Evolutionary conservation across 1,140 invertebrate genomes (phyloP), one percentile per base, ranked within the genome.

Genomic region (Notospermus geniculatus): DNA sequence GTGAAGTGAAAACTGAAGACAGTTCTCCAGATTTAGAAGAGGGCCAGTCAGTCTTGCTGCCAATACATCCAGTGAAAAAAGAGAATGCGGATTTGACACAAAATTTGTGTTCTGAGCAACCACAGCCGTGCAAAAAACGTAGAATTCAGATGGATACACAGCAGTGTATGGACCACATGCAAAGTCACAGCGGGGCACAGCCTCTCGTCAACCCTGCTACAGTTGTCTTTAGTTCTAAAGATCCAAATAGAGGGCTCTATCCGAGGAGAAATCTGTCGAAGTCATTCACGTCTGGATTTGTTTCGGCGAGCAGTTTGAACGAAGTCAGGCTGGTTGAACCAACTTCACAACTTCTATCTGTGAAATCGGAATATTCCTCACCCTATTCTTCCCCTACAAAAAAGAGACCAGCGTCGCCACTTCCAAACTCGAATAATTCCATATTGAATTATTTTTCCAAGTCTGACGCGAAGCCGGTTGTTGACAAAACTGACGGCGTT

Each of bases 201-300:
- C 43, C 63, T 9, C 43, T 65, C 9, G 45, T 57, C 15, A 30
- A 36, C 30, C 65, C 65, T 17, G 46, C 50, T 22, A 17, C 29
- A 43, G 27, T 54, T 7, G 28, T 25, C 1, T 46, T 43, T 15
- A 39, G 23, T 2, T 66, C 56, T 32, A 68, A 54, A 54, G 63
- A 68, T 59, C 57, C 57, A 25, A 68, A 64, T 36, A 58, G 66
- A 29, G 63, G 66, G 13, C 57, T 70, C 4, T 59, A 70, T 43
- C 69, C 69, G 19, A 46, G 59, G 43, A 52, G 17, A 30, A 29
- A 60, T n/a, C 32, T 4, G 43, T 23, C 5, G 27, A 7, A 25
- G 28, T 27, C 2, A 17, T 52, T 28, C 25, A n/a, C 13, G 2
- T 23, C n/a, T 30, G 32, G 19, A 52, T 46, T 46, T 23, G 22